These are phyloP conservation scores for Struthio camelus DNA, from an alignment of 2,113 vertebrate species.

Conservation along the genomic window DNA sequence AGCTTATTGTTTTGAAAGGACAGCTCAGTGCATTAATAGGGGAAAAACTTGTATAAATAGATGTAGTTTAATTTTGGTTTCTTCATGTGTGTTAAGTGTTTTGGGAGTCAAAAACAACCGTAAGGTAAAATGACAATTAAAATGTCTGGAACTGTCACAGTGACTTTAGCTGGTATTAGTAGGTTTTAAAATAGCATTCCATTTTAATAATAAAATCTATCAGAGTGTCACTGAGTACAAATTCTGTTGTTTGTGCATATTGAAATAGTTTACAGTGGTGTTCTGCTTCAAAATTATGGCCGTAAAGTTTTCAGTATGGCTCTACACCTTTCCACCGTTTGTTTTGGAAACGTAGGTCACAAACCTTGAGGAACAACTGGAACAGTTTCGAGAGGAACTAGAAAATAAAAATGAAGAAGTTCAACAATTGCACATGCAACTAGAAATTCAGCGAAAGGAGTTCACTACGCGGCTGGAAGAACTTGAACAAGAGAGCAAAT, in stretches of 20 bases:
- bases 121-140: neutral
- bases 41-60: neutral
- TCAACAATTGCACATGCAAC: constrained; percentile 96
- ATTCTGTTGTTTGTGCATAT: neutral
- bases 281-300: neutral
- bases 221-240: neutral
- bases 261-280: neutral
- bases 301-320: neutral
- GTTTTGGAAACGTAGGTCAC: constrained; percentile 81
- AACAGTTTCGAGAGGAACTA: constrained; percentile 96
- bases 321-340: neutral
- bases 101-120: neutral
- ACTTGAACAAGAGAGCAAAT: constrained; percentile 85
- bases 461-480: constrained; percentile 87
- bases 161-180: neutral
- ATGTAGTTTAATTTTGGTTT: neutral
- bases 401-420: constrained; percentile 98
- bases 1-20: neutral
- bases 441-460: constrained; percentile 96
- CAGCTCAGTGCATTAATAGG: neutral
- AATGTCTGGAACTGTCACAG: neutral
- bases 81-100: too few relatives aligned
- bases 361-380: constrained; percentile 96
- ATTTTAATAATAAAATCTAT: neutral
- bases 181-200: neutral